Percentiles rank a stretch among this genome's conserved stretches.
Evolutionary conservation across 2,797 vertebrate genomes (phyloP).

Genomic region (Sebastiscus albofasciatus): DNA sequence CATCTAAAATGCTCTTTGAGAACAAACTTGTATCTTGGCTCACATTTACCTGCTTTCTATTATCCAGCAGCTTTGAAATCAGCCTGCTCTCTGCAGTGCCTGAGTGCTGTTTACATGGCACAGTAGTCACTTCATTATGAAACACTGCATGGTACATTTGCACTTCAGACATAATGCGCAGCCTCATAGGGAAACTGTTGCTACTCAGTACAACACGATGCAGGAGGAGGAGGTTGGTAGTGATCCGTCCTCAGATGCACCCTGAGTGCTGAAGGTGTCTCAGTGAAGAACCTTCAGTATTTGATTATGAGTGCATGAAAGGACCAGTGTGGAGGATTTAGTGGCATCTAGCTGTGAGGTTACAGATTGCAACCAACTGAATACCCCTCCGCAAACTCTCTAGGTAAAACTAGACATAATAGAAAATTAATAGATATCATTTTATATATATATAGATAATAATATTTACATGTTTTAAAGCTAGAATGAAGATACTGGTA

Average conservation of each 20-base stretch:
- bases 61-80: neutral
- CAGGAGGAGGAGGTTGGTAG: too few relatives aligned
- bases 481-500: too few relatives aligned
- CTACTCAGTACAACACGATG: too few relatives aligned
- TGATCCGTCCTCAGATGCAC: neutral
- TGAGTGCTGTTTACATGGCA: neutral
- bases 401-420: too few relatives aligned
- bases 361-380: neutral
- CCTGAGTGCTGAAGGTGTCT: neutral
- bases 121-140: slow-evolving; percentile 39
- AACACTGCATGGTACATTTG: slow-evolving; percentile 23
- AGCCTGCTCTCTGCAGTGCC: neutral
- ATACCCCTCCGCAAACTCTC: too few relatives aligned
- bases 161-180: slow-evolving; percentile 27
- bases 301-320: neutral
- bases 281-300: neutral
- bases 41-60: neutral
- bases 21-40: neutral
- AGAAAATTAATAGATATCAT: too few relatives aligned
- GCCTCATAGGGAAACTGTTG: slow-evolving; percentile 10
- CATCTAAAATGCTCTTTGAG: too few relatives aligned
- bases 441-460: too few relatives aligned
- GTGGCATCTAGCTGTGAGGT: neutral
- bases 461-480: too few relatives aligned
- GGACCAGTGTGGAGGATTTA: neutral